Conservation (phyloP, 2,888 invertebrate species). For the Scaptomyza cyrtandrae region DNA sequence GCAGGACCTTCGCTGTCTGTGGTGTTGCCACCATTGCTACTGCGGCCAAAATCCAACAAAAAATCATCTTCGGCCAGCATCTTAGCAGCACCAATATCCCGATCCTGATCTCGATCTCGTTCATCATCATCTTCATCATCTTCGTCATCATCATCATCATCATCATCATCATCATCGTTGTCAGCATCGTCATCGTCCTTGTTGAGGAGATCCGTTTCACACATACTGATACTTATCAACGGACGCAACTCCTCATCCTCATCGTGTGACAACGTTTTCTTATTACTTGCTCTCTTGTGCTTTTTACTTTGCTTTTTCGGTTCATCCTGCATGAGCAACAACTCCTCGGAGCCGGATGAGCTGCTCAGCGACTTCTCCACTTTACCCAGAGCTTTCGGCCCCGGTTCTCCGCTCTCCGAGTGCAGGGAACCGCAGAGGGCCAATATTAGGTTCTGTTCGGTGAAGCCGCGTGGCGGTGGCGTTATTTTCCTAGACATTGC, state of each 20-base stretch:
- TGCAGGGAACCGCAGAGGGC: conserved; percentile 84
- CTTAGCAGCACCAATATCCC: conserved; percentile 5
- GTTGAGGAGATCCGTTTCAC: conserved; percentile 55
- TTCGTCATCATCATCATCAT: not conserved
- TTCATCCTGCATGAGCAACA: conserved; percentile 65
- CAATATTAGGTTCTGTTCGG: conserved; percentile 81
- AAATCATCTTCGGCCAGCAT: conserved; percentile 58
- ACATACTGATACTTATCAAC: conserved; percentile 81
- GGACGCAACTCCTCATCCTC: conserved; percentile 83
- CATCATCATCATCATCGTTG: not conserved
- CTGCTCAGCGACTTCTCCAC: conserved; percentile 71
- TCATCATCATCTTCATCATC: not conserved
- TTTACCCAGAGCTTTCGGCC: too few relatives aligned
- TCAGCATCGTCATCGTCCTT: conserved; percentile 1
- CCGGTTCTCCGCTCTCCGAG: conserved; percentile 65
- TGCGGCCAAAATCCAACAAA: conserved; percentile 54
- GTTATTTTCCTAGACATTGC: conserved; percentile 64
- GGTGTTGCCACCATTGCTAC: conserved; percentile 60
- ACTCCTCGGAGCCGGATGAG: conserved; percentile 77
- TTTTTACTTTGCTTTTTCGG: conserved; percentile 79
- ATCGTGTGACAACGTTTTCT: conserved; percentile 52
- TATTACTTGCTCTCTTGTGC: conserved; percentile 74
- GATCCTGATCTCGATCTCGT: not conserved
- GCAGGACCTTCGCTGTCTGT: conserved; percentile 81
- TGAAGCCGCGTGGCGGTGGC: conserved; percentile 74